phyloP scores from a whole-genome alignment of 2,888 invertebrate genomes.

The Escarpia spicata region DNA sequence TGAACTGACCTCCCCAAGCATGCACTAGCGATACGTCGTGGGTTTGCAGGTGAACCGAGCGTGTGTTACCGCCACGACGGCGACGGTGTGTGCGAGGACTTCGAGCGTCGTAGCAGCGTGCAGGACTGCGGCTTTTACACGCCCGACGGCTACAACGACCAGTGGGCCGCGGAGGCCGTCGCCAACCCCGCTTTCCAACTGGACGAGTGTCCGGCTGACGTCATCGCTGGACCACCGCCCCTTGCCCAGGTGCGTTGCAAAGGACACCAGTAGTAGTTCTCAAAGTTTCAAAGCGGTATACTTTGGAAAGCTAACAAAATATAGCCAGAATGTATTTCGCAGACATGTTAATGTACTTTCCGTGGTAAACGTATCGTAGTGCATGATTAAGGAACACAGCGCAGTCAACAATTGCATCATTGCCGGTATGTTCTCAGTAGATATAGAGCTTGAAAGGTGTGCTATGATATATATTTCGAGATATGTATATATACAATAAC shows the following conservation, averaged over 20 bases:
- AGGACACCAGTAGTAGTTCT: background rate
- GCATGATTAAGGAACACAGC: too few species aligned
- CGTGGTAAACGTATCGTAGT: too few species aligned
- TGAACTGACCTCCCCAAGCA: too few species aligned
- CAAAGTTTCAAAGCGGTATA: background rate
- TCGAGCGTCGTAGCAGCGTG: conserved; percentile 44
- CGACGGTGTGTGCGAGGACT: conserved; percentile 55
- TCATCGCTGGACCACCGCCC: conserved; percentile 45
- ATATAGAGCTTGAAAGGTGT: too few species aligned
- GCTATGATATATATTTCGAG: background rate
- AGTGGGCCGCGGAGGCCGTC: conserved; percentile 49
- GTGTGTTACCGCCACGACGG: conserved; percentile 52
- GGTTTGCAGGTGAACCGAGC: conserved; percentile 49
- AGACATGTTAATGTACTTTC: too few species aligned
- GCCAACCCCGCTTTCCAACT: conserved; percentile 48
- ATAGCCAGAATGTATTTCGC: too few species aligned
- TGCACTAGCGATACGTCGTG: background rate
- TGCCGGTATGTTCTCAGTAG: too few species aligned
- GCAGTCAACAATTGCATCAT: too few species aligned
- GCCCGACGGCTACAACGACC: conserved; percentile 53
- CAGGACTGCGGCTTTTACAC: conserved; percentile 54
- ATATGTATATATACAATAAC: background rate
- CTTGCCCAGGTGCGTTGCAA: background rate
- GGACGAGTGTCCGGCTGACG: conserved; percentile 46
- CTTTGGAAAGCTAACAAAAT: too few species aligned